Conservation (phyloP, 2,797 vertebrate species). For the Garrulus glandarius region DNA sequence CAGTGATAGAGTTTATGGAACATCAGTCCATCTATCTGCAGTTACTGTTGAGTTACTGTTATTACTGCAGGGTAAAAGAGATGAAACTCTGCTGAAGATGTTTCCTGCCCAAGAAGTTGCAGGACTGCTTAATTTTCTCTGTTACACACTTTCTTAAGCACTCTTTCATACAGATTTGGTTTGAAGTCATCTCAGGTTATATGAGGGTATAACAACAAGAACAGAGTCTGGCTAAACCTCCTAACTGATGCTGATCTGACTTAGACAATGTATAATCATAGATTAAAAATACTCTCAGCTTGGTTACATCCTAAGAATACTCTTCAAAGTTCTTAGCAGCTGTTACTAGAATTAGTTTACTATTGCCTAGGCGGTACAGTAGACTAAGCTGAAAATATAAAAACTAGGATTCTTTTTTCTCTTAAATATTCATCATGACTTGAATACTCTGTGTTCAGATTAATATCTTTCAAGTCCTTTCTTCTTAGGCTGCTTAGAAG, state of each 20-base stretch:
- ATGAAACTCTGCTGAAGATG: background rate
- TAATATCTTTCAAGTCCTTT: background rate
- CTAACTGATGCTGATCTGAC: conserved; percentile 30
- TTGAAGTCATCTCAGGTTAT: background rate
- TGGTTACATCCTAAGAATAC: conserved; percentile 58
- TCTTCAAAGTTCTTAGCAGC: conserved; percentile 60
- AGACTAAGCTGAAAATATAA: background rate
- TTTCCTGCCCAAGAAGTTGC: background rate
- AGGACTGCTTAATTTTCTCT: background rate
- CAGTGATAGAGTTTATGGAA: background rate
- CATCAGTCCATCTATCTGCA: background rate
- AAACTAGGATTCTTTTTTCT: background rate
- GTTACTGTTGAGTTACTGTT: background rate
- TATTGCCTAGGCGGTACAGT: conserved; percentile 30
- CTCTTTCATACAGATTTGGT: background rate
- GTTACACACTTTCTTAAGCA: background rate
- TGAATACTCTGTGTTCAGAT: background rate
- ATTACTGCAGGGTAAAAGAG: background rate
- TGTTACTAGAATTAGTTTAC: conserved; percentile 63
- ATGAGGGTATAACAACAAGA: conserved; percentile 13
- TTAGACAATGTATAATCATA: conserved; percentile 60
- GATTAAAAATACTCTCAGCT: conserved; percentile 54
- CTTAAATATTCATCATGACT: background rate
- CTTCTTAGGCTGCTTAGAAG: background rate
- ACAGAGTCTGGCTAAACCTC: conserved; percentile 38